A percentile compares a stretch with the other conserved stretches of the same genome.
Evolutionary conservation across 2,797 vertebrate genomes (phyloP).

Genomic region (Falco novaeseelandiae): DNA sequence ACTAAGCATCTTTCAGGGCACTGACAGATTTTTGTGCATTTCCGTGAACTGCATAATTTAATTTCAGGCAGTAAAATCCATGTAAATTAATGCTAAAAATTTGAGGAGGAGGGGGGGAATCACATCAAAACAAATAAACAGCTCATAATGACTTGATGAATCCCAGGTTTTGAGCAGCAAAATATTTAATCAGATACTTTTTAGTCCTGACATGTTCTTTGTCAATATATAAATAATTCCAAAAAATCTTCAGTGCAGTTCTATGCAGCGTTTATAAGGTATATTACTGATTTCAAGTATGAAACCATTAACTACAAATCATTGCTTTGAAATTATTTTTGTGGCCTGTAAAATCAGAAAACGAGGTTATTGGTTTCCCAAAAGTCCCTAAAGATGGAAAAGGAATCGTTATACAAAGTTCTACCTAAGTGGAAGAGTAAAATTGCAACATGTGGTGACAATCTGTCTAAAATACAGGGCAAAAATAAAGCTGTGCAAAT

Average conservation of each 20-base stretch:
- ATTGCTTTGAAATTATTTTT: neutral
- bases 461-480: neutral
- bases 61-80: neutral
- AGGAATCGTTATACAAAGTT: neutral
- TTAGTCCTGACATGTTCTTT: neutral
- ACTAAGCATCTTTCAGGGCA: neutral
- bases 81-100: neutral
- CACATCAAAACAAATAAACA: neutral
- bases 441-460: neutral
- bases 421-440: neutral
- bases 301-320: neutral
- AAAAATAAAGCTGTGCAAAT: neutral
- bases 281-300: neutral
- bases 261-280: neutral
- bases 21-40: neutral
- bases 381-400: neutral
- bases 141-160: neutral
- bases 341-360: neutral
- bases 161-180: neutral
- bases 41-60: neutral
- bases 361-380: fast-evolving
- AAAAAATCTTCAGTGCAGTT: neutral
- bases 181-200: neutral
- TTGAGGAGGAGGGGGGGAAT: no score
- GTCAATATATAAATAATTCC: neutral